Percentiles rank a stretch among this genome's conserved stretches.
These are phyloP conservation scores for Herpailurus yagouaroundi DNA, from an alignment of 2,113 vertebrate species.

Conservation along the genomic window DNA sequence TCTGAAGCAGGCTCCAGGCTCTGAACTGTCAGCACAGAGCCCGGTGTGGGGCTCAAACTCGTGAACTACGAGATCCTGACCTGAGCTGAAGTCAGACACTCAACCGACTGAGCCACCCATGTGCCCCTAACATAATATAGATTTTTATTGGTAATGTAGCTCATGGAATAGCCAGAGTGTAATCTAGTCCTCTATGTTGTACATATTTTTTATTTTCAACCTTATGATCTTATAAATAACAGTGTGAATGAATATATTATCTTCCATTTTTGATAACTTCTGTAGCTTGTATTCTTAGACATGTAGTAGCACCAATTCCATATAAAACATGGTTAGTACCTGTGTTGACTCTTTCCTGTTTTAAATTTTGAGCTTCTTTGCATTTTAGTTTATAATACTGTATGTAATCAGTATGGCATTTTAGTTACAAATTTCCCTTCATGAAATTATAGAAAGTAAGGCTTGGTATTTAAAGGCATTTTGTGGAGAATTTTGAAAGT, in stretches of 20 bases:
- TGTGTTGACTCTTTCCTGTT: background rate
- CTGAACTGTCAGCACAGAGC: too few relatives aligned
- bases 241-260: background rate
- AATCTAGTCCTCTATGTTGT: background rate
- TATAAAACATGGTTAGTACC: background rate
- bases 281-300: background rate
- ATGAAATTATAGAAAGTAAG: background rate
- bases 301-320: background rate
- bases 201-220: background rate
- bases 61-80: too few relatives aligned
- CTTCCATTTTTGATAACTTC: background rate
- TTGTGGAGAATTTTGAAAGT: background rate
- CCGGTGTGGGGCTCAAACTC: too few relatives aligned
- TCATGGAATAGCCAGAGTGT: background rate
- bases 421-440: constrained; percentile 2
- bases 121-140: background rate
- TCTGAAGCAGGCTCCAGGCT: too few relatives aligned
- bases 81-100: too few relatives aligned
- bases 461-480: background rate
- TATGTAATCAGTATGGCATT: background rate
- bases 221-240: background rate
- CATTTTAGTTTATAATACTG: background rate
- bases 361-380: constrained; percentile 23
- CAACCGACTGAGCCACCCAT: too few relatives aligned
- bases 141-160: background rate